Percentiles rank a stretch among this genome's conserved stretches.
phyloP scores from a whole-genome alignment of 37 sponge, comb jelly and placozoan species.

The Trichoplax adhaerens region DNA sequence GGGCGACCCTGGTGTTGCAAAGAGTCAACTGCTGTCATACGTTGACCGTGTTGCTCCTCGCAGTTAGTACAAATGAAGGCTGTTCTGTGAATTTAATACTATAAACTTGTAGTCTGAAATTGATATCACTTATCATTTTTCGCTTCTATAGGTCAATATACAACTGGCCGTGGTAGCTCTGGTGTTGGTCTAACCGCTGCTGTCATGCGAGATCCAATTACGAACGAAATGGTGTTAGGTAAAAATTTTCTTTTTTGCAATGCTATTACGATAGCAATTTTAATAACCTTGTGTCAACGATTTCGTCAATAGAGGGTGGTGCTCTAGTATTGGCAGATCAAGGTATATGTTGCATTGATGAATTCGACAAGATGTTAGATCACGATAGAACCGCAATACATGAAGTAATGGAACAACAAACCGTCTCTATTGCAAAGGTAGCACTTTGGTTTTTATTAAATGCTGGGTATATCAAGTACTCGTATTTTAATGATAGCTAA shows the following conservation, averaged over 20 bases:
- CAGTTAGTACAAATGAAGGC: not conserved
- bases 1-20: conserved; percentile 99
- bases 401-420: conserved; percentile 99
- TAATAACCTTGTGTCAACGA: no score
- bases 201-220: conserved; percentile 89
- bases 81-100: not conserved
- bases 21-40: conserved; percentile 89
- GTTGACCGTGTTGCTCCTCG: conserved; percentile 89
- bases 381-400: conserved; percentile 88
- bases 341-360: conserved; percentile 96
- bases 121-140: not conserved
- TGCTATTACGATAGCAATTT: no score
- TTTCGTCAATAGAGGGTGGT: conserved; percentile 55
- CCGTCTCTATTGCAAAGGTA: conserved; percentile 96
- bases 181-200: conserved; percentile 98
- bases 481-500: not conserved
- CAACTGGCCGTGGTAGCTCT: conserved; percentile 94
- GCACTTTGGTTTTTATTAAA: not conserved
- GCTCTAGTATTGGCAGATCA: conserved; percentile 96
- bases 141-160: conserved; percentile 60
- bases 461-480: not conserved
- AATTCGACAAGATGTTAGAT: conserved; percentile 99
- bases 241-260: no score
- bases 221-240: conserved; percentile 83
- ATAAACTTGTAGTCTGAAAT: not conserved